Evolutionary conservation across 2,888 invertebrate species (phyloP).

Genomic region (Anthophora plumipes): DNA sequence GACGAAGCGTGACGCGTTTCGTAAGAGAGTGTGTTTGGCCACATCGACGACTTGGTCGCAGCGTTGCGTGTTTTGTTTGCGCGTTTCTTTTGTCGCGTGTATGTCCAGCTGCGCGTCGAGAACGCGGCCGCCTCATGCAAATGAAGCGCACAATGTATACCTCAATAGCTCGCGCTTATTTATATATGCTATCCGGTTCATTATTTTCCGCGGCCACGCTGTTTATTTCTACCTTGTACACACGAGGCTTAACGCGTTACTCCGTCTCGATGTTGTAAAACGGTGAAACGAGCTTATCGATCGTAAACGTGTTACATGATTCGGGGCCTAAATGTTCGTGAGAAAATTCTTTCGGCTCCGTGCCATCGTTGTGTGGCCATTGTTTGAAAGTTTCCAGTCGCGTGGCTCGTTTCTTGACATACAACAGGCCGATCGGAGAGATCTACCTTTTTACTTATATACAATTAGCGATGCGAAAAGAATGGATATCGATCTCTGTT

Average conservation of each 20-base stretch:
- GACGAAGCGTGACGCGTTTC: constrained; percentile 19
- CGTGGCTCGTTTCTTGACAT: too few species aligned
- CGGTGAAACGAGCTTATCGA: constrained; percentile 49
- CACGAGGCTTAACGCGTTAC: constrained; percentile 29
- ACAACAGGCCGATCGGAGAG: too few species aligned
- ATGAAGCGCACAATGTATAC: constrained; percentile 74
- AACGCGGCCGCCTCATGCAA: constrained; percentile 75
- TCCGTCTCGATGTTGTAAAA: constrained; percentile 29
- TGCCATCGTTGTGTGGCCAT: neutral
- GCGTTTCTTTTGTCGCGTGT: constrained; percentile 78
- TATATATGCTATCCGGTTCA: constrained; percentile 73
- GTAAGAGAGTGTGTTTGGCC: too few species aligned
- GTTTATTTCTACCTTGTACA: constrained; percentile 70
- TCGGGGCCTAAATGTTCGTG: constrained; percentile 4
- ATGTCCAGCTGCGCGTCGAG: constrained; percentile 79
- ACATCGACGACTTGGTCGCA: constrained; percentile 36
- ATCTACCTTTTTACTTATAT: too few species aligned
- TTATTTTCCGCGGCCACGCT: constrained; percentile 74
- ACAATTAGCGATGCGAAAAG: too few species aligned
- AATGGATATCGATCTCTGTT: too few species aligned
- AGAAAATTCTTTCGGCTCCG: neutral
- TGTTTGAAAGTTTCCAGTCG: too few species aligned
- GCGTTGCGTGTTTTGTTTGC: constrained; percentile 77
- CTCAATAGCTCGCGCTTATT: constrained; percentile 72
- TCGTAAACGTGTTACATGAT: constrained; percentile 23